Evolutionary conservation across 1,140 invertebrate species (phyloP).

Genomic region (Prorops nasuta): DNA sequence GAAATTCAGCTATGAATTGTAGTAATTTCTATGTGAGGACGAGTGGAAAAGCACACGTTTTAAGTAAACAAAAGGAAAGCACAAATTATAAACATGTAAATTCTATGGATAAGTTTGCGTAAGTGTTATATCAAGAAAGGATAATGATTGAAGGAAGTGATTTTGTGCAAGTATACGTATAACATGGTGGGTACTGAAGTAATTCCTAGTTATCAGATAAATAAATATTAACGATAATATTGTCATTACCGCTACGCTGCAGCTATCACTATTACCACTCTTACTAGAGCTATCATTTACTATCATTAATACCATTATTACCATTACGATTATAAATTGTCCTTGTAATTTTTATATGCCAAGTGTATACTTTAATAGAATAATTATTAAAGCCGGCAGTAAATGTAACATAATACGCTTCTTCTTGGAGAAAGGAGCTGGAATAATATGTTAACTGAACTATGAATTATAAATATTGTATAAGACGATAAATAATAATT

Average conservation of each 20-base stretch:
- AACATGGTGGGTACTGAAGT: slow-evolving; percentile 3
- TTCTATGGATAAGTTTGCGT: too few species aligned
- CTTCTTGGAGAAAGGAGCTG: slow-evolving; percentile 11
- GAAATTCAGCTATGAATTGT: too few species aligned
- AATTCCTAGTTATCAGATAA: slow-evolving; percentile 25
- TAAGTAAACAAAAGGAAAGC: too few species aligned
- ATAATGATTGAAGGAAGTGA: too few species aligned
- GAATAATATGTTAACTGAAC: slow-evolving; percentile 32
- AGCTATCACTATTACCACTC: slow-evolving; percentile 21
- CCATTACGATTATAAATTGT: slow-evolving; percentile 34
- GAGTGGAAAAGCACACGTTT: too few species aligned
- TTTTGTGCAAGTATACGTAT: slow-evolving; percentile 23
- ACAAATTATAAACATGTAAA: too few species aligned
- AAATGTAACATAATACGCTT: slow-evolving; percentile 26
- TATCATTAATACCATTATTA: slow-evolving; percentile 26
- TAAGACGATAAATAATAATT: slow-evolving; percentile 37
- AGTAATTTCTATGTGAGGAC: too few species aligned
- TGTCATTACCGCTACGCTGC: slow-evolving; percentile 4
- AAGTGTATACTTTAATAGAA: slow-evolving; percentile 33
- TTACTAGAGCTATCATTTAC: slow-evolving; percentile 17
- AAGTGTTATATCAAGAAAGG: too few species aligned
- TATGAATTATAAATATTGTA: slow-evolving; percentile 39
- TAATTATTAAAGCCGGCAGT: slow-evolving; percentile 11
- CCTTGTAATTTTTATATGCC: slow-evolving; percentile 43
- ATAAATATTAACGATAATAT: slow-evolving; percentile 17